A percentile compares a stretch with the other conserved stretches of the same genome.
These are phyloP conservation scores for Venusia cambrica DNA, from an alignment of 2,888 invertebrate species.

Conservation along the genomic window DNA sequence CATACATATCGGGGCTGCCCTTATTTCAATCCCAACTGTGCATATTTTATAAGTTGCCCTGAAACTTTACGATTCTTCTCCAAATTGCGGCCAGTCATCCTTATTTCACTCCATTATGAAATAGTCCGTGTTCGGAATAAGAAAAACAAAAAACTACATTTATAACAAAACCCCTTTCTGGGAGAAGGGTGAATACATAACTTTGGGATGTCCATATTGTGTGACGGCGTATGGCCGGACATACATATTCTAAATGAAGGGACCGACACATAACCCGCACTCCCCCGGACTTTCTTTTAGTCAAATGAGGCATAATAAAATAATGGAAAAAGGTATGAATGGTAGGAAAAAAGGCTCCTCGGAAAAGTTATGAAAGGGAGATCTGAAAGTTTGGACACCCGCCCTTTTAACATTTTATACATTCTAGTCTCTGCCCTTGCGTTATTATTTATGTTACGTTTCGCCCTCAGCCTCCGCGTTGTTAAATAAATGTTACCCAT, in stretches of 20 bases:
- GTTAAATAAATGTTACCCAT: conserved; percentile 73
- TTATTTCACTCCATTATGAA: conserved; percentile 22
- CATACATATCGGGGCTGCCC: too few species aligned
- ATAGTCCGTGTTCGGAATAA: conserved; percentile 20
- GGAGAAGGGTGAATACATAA: conserved; percentile 32
- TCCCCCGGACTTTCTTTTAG: conserved; percentile 71
- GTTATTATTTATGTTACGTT: conserved; percentile 74
- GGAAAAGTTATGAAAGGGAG: conserved; percentile 72
- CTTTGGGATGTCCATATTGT: conserved; percentile 48
- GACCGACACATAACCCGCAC: conserved; percentile 59
- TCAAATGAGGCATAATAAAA: conserved; percentile 76
- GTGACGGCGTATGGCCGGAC: conserved; percentile 48
- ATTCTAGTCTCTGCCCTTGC: conserved; percentile 58
- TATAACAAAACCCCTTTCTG: conserved; percentile 24
- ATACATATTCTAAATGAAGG: conserved; percentile 72
- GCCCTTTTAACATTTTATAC: conserved; percentile 65
- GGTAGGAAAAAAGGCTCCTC: conserved; percentile 68
- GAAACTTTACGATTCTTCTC: too few species aligned
- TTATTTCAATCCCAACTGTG: too few species aligned
- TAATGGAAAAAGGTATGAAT: too few species aligned
- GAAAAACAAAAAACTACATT: conserved; percentile 32
- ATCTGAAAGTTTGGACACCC: conserved; percentile 65
- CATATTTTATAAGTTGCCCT: too few species aligned
- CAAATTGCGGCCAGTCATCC: not conserved
- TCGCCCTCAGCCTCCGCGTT: conserved; percentile 58